Base-by-base conservation (phyloP, 1,140 invertebrate species). In the Cepaea nemoralis region DNA sequence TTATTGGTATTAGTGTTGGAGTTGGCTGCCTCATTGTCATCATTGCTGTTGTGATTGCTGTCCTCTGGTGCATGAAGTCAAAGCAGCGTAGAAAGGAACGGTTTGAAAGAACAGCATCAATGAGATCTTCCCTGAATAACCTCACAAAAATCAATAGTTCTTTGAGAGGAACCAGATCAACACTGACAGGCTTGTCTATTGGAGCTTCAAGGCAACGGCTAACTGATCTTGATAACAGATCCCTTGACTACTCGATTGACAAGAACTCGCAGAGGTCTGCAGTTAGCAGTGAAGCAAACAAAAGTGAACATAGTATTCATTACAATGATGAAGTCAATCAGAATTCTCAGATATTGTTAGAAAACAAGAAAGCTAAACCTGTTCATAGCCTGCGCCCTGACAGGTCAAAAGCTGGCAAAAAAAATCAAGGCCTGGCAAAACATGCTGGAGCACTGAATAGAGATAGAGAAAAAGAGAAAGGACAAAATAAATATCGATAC, bases 21-120 rank as follows among this genome's bases (percentile, higher is more conserved):
- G 94, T 96, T 82, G 93, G 96, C 83, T 93, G 94, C 2, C 90
- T 94, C 6, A 94, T 95, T 67, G 89, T 98, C 0, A 91, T 97
- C 37, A 91, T 99, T 24, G 93, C 98, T 33, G 93, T 94, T 1
- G 92, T 96, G 22, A 95, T 96, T 24, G 93, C 95, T 1, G 93
- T 94, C 66, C 96, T 97, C 86, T 95, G 95, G 86, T 95, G 95
- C 69, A 76, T 89, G 37, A 99, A 99, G 92, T 97, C 97, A 0
- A 95, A 96, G 81, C 95, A 95, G 86, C 94, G 97, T 59, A 95
- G 96, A 85, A 91, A 95, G 0, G 96, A 99, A 91, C 92, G 97
- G 79, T 92, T 99, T 69, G 95, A 98, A 88, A 93, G 98, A 59
- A 93, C 97, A 79, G 97, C 97, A 89, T 98, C 97, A 0, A 98